Base-by-base conservation (phyloP, 2,888 invertebrate genomes). In the Cheilosia pagana region DNA sequence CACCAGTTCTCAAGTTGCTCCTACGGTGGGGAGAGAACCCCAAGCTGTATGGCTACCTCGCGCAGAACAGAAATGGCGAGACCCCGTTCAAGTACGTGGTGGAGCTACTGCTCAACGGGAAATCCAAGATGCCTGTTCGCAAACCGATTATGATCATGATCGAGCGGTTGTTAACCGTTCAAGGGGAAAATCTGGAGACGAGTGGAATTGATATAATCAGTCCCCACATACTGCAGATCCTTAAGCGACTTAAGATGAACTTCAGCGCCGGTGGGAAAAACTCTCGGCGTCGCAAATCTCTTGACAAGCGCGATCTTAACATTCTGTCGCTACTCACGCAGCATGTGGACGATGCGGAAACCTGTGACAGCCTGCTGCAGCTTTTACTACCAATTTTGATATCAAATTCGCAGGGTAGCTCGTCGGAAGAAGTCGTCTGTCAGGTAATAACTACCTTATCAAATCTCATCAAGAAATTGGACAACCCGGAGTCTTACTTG, bases 11-110 rank as follows among this genome's bases (percentile, higher is more conserved):
- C 19, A 96, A 95, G 90, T 91, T 98, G n/a, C 93, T 98, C 21
- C 92, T 94, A 31, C 93, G 93, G 1, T 98, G 98, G 97, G 95
- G 96, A 86, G 94, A 94, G 70, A 95, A 96, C 91, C 95, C 96
- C 0, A 94, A 95, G 91, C 96, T 96, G 89, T 96, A 95, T 89
- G 89, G 93, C 25, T 92, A 97, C 52, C 92, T 98, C 28, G 94
- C 94, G 1, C 95, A 95, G 88, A 91, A 93, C 88, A 76, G 89
- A 1, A 89, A 91, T 0, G 31, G 77, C 1, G 55, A 86, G 1
- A 87, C 81, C 10, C 88, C 91, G 3, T 91, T 98, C 45, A 93
- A 94, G 10, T 94, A 94, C 50, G 91, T 97, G 31, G 94, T 97
- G 81, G 93, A 94, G 82, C 92, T 98, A 53, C 91, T 98, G n/a